These are phyloP conservation scores for Acyrthosiphon pisum DNA, from an alignment of 1,140 invertebrate species.

Conservation along the genomic window DNA sequence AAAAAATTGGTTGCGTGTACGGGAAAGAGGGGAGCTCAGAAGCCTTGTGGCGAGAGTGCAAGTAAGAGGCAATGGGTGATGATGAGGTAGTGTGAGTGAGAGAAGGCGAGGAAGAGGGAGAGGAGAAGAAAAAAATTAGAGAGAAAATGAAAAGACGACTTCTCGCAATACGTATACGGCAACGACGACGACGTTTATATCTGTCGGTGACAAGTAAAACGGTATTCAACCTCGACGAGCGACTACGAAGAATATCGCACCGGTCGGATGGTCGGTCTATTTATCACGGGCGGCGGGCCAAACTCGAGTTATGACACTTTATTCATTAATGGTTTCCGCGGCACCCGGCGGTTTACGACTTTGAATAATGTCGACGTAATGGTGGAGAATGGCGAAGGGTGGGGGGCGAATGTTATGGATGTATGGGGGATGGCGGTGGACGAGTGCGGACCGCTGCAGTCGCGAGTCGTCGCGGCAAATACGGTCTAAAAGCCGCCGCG, in stretches of 20 bases:
- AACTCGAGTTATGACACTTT: constrained; percentile 56
- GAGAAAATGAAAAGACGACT: constrained; percentile 21
- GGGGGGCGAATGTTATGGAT: background rate
- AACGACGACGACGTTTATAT: background rate
- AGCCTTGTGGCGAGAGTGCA: too few relatives aligned
- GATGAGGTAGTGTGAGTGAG: background rate
- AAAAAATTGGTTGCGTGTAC: background rate
- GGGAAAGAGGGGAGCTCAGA: too few relatives aligned
- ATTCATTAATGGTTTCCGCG: constrained; percentile 53
- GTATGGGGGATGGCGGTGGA: too few relatives aligned
- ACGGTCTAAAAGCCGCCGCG: background rate
- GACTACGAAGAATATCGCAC: background rate
- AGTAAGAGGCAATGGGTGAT: too few relatives aligned
- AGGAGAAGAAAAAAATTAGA: background rate
- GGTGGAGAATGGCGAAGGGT: background rate
- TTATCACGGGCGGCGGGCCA: constrained; percentile 32
- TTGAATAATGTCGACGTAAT: constrained; percentile 50
- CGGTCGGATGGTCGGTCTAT: constrained; percentile 41
- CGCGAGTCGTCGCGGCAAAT: background rate
- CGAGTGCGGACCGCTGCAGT: background rate
- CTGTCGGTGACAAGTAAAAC: constrained; percentile 52
- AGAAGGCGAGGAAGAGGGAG: background rate
- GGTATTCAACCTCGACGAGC: constrained; percentile 34
- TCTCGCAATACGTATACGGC: background rate
- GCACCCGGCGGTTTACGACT: background rate